Percentiles rank a stretch among this genome's conserved stretches.
Evolutionary conservation across 2,797 vertebrate species (phyloP).

Genomic region (Fistularia commersonii): DNA sequence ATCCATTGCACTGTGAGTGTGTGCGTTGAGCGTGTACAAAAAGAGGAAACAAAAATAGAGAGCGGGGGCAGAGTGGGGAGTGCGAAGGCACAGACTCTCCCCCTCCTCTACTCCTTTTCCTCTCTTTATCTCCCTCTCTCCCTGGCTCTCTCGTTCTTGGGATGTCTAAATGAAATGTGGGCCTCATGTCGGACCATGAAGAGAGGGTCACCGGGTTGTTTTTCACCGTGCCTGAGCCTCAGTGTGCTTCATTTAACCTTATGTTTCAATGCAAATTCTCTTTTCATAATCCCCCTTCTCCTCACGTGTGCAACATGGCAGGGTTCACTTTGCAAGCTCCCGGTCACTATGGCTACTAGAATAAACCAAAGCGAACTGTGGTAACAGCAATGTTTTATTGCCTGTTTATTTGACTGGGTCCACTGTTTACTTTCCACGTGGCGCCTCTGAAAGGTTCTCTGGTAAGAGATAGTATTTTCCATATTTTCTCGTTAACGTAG

Average conservation of each 20-base stretch:
- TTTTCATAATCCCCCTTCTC: slow-evolving; percentile 58
- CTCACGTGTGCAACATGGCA: slow-evolving; percentile 69
- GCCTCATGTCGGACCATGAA: slow-evolving; percentile 63
- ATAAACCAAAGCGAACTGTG: slow-evolving; percentile 39
- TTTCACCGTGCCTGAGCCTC: slow-evolving; percentile 60
- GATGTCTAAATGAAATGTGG: slow-evolving; percentile 76
- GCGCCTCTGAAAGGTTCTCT: slow-evolving; percentile 19
- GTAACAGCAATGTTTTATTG: slow-evolving; percentile 44
- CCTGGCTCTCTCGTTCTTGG: slow-evolving; percentile 46
- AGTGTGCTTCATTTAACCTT: slow-evolving; percentile 76
- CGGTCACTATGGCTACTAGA: slow-evolving; percentile 47
- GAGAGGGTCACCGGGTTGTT: slow-evolving; percentile 65
- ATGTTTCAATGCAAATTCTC: slow-evolving; percentile 77
- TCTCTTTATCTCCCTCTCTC: slow-evolving; percentile 50
- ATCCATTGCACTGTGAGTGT: slow-evolving; percentile 80
- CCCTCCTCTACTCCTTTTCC: slow-evolving; percentile 31
- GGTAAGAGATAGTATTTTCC: slow-evolving; percentile 16
- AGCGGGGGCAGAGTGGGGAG: slow-evolving; percentile 51
- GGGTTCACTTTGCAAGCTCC: slow-evolving; percentile 56
- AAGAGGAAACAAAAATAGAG: slow-evolving; percentile 79
- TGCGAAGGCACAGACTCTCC: slow-evolving; percentile 47
- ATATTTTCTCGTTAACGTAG: slow-evolving; percentile 5
- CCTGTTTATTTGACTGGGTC: slow-evolving; percentile 47
- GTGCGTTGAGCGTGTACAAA: slow-evolving; percentile 61
- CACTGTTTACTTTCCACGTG: slow-evolving; percentile 33